Base-by-base conservation (phyloP, 2,888 invertebrate genomes). In the Pseudeuparius sepicola region DNA sequence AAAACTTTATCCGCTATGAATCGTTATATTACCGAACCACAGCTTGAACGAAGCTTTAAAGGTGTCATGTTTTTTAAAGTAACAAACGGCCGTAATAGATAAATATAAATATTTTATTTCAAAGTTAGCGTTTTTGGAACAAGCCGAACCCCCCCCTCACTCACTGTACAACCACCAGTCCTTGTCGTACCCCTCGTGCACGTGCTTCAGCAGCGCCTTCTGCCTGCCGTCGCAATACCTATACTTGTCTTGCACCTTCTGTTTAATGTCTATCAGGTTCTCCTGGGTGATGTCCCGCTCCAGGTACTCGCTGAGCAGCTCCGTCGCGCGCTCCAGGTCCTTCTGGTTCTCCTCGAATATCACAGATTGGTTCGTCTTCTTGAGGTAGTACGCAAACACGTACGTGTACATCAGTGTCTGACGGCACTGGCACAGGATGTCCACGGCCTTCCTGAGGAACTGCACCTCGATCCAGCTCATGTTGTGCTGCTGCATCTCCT, bases 391-490 rank as follows among this genome's bases (percentile, higher is more conserved):
- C 51, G 98, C 97, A 73, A 98, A 98, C 47, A 97, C 97, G 64
- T 98, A 98, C 14, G 97, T 98, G 70, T 93, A 98, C 96, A 97
- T 98, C 35, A 98, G 71, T 6, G 96, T 96, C 65, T 96, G 94
- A 43, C 98, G 76, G 68, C 97, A 98, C 64, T 87, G 85, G 66
- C 94, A 96, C 45, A 96, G 71, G 59, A 92, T 93, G 67, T 93
- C 94, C 53, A 96, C 94, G 29, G 97, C 97, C 64, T 94, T 93
- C 65, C 89, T 89, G 54, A 98, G 70, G 67, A 97, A 98, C 72
- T 98, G 97, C 42, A 96, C 96, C 75, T 98, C 98, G 55, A 98
- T 98, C 97, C 97, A 98, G 47, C 94, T 93, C 94, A 98, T 97
- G 63, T 93, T 93, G 63, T 94, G 92, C 60, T 93, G 93, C 61